Base-by-base conservation (phyloP, 2,888 invertebrate genomes). In the Drosophila merina region DNA sequence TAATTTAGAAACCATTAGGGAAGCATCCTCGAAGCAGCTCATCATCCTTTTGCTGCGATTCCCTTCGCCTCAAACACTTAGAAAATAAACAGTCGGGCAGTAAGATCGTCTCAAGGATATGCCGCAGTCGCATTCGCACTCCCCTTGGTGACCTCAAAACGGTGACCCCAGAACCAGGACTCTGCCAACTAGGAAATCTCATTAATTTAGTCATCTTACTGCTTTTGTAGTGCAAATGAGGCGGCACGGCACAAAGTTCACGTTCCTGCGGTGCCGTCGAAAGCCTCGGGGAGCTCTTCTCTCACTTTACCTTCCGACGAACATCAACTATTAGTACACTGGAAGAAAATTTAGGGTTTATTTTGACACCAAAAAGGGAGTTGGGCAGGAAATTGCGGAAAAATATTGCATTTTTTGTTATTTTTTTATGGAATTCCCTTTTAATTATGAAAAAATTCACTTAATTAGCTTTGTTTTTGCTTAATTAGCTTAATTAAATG, bases 191-290 rank as follows among this genome's bases (percentile, higher is more conserved):
- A 62, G 62, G 57, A 68, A 70, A 83, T 77, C 71, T 74, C 80
- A 80, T 82, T 82, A 82, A 79, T 75, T 81, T 79, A 75, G 75
- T 40, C 72, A 75, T 71, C 69, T 62, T 42, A 50, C 42, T 51
- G 64, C 64, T 64, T 45, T 64, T 64, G 51, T 64, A 52, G 64
- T 64, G 62, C 64, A 62, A 64, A 64, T 64, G 62, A 64, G 62
- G 63, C 64, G 63, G 64, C 64, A 66, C 64, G 54, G 63, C 54
- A 48, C 63, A 66, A 63, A 66, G 64, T 66, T 66, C 63, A 66
- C 63, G 63, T 63, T 66, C 52, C 52, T 54, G 63, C 52, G 62
- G 64, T 63, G 64, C 63, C 45, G 30, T 30, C 31, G 26, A 51
- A 52, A n/a, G 44, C 63, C 51, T 38, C 38, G 40, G 64, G 64